Evolutionary conservation across 2,113 vertebrate genomes (phyloP).

Genomic region (Zapus hudsonius): DNA sequence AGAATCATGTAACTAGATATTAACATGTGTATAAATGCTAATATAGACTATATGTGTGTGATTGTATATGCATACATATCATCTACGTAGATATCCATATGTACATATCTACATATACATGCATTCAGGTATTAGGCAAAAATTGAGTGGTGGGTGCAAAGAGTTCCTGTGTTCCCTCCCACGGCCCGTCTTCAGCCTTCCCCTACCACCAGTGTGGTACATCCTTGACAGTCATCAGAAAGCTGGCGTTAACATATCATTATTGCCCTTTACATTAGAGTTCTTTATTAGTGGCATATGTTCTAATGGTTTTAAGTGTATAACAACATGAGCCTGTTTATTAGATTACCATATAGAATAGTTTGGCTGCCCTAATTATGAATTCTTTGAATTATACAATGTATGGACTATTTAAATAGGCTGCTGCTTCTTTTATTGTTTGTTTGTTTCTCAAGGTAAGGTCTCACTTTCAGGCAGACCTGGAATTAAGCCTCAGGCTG

Average conservation of each 20-base stretch:
- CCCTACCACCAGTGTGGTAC: neutral
- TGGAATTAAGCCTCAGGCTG: too few relatives aligned
- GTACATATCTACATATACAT: too few relatives aligned
- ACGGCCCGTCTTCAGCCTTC: neutral
- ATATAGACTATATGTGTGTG: neutral
- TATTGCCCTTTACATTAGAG: neutral
- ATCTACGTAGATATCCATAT: too few relatives aligned
- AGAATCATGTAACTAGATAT: neutral
- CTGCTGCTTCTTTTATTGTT: too few relatives aligned
- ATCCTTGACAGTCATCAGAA: neutral
- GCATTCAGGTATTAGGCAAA: too few relatives aligned
- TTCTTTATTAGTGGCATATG: neutral
- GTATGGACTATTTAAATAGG: neutral
- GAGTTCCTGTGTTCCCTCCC: neutral
- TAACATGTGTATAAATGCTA: neutral
- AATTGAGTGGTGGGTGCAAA: neutral
- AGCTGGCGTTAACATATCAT: neutral
- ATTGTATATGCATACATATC: neutral
- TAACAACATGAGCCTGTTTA: neutral
- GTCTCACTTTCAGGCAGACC: too few relatives aligned
- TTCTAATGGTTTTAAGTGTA: neutral
- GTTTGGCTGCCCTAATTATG: neutral
- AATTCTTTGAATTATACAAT: neutral
- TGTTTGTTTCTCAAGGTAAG: too few relatives aligned
- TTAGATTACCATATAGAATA: neutral